Percentiles rank a stretch among this genome's conserved stretches.
Conservation (phyloP, 2,113 vertebrate species). For the Varanus komodoensis region DNA sequence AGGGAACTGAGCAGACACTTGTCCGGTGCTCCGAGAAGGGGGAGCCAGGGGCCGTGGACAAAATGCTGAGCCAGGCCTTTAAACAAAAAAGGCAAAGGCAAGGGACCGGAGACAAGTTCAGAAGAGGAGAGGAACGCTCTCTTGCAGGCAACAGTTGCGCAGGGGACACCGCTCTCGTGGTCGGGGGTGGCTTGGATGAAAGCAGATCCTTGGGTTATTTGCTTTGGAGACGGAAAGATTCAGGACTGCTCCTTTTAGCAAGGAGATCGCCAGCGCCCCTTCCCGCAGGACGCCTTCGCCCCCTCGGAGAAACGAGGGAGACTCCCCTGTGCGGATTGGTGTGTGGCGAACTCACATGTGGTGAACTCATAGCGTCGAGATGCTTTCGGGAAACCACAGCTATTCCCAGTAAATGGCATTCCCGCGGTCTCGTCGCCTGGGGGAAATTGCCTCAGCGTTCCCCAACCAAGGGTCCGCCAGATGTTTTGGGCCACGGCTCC, state of each 20-base stretch:
- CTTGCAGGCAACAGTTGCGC: not conserved
- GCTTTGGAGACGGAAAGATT: not conserved
- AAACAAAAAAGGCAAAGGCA: constrained; percentile 38
- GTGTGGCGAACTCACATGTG: not conserved
- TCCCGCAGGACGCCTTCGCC: no score
- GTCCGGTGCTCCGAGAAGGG: constrained; percentile 39
- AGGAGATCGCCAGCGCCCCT: not conserved
- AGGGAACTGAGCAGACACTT: constrained; percentile 62
- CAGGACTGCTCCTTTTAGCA: not conserved
- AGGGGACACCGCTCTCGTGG: not conserved
- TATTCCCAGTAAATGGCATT: not conserved
- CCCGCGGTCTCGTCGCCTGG: not conserved
- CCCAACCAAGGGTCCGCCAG: no score
- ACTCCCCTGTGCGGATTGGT: not conserved
- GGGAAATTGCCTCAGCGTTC: not conserved
- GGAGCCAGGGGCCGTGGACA: constrained; percentile 78
- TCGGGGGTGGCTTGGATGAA: not conserved
- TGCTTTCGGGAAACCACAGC: no score
- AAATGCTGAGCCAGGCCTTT: constrained; percentile 66
- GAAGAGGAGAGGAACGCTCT: constrained; percentile 48
- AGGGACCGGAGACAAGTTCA: constrained; percentile 78
- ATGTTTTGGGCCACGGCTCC: no score
- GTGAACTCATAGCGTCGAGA: not conserved
- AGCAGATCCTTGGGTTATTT: not conserved
- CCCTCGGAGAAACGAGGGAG: not conserved